phyloP scores from a whole-genome alignment of 2,797 vertebrate genomes.

The Acrocephalus scirpaceus region DNA sequence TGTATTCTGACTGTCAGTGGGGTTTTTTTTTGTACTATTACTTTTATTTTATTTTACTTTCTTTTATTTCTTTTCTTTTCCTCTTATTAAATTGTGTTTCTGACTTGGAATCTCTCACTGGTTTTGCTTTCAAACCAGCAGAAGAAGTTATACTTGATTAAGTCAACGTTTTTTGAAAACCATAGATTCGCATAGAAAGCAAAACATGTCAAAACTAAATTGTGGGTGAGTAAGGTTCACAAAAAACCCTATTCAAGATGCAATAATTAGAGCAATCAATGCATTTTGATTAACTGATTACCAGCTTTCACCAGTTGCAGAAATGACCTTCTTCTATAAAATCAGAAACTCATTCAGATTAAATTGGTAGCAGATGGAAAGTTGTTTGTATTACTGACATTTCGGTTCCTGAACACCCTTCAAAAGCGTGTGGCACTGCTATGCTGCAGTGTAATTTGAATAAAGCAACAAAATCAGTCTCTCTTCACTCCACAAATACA shows the following conservation, averaged over 20 bases:
- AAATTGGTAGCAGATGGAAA: slow-evolving; percentile 59
- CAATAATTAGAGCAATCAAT: slow-evolving; percentile 38
- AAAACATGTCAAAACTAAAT: not conserved
- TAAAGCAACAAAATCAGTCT: slow-evolving; percentile 36
- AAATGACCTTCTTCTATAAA: slow-evolving; percentile 37
- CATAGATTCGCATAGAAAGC: not conserved
- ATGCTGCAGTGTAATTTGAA: slow-evolving; percentile 9
- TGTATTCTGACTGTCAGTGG: too few relatives aligned
- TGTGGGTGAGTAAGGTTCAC: not conserved
- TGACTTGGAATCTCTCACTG: too few relatives aligned
- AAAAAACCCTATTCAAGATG: not conserved
- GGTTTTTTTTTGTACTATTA: too few relatives aligned
- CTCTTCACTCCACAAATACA: not conserved
- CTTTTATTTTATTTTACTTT: too few relatives aligned
- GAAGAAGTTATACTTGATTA: not conserved
- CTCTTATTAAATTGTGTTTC: too few relatives aligned
- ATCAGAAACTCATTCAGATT: slow-evolving; percentile 19
- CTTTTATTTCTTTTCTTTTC: too few relatives aligned
- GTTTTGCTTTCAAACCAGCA: too few relatives aligned
- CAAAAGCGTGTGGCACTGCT: not conserved
- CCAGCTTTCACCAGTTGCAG: slow-evolving; percentile 38
- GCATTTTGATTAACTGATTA: slow-evolving; percentile 61
- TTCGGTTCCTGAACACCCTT: slow-evolving; percentile 26
- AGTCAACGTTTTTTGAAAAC: not conserved
- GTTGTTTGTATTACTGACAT: slow-evolving; percentile 40